Base-by-base conservation (phyloP, 1,140 invertebrate genomes). In the Rhizoglyphus robini region DNA sequence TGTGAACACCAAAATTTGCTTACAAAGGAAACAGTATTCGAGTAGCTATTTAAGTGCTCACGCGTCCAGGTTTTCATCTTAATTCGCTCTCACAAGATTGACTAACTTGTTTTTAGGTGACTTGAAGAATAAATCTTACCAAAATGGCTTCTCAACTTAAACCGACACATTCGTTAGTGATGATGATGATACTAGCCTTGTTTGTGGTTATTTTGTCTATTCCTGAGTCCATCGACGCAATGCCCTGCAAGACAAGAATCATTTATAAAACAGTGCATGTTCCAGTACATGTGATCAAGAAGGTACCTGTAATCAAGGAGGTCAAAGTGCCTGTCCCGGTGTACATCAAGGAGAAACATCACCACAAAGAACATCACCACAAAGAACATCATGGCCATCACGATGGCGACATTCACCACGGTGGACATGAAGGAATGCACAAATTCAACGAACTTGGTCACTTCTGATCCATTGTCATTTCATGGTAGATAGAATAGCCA, bases 221-320 rank as follows among this genome's bases (percentile, higher is more conserved):
- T n/a, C n/a, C n/a, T n/a, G n/a, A n/a, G n/a, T n/a, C n/a, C 15
- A 23, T 54, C 15, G 51, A 54, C 8, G 51, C 51, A 32, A 54
- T 54, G 20, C 29, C 58, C n/a, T 32, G 15, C 15, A 34, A 3
- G 15, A 34, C 58, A 27, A 18, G 27, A 34, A 60, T 60, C 29
- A 27, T 60, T 46, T 60, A 60, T 27, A 60, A 60, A 46, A 60
- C 15, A 18, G 31, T 54, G 15, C 51, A 54, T 23, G 30, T 60
- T 46, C 58, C 58, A 1, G 15, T 29, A 27, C 15, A 13, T n/a
- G 27, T 60, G 15, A 32, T 60, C 2, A 41, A 60, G 27, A 60
- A 60, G 15, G 58, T 60, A n/a, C 58, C 58, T 11, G 3, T 60
- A 18, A 60, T 60, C 27, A 60, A 60, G 29, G 30, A 60, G 58